Evolutionary conservation across 2,888 invertebrate genomes (phyloP).

Genomic region (Ennomos erosarius): DNA sequence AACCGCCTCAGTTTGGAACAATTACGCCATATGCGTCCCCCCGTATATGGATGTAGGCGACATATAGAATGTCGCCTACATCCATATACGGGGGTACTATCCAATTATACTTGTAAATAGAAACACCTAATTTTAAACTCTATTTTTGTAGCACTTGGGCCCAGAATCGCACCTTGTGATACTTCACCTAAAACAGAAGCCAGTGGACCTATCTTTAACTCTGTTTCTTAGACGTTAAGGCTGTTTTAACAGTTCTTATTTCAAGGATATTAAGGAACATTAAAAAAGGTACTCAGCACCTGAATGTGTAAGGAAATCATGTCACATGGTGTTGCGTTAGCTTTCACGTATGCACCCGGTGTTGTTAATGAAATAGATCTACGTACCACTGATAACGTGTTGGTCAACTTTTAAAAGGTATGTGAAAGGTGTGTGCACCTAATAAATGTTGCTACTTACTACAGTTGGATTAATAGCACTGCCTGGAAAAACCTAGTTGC

Average conservation of each 20-base stretch:
- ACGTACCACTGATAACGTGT: conserved; percentile 26
- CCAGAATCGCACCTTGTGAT: conserved; percentile 11
- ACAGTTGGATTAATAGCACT: conserved; percentile 12
- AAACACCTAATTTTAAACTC: conserved; percentile 26
- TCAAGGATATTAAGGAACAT: conserved; percentile 1
- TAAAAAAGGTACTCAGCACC: neutral
- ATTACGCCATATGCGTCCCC: conserved; percentile 54
- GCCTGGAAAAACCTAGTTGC: conserved; percentile 8
- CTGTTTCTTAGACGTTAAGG: conserved; percentile 7
- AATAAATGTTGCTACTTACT: neutral
- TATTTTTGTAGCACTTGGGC: conserved; percentile 26
- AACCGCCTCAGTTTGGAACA: conserved; percentile 41
- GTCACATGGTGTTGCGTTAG: conserved; percentile 24
- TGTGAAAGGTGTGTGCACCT: conserved; percentile 10
- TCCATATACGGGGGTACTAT: no score
- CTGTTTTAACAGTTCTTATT: conserved; percentile 14
- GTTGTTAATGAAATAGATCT: conserved; percentile 25
- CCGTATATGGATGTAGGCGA: conserved; percentile 42
- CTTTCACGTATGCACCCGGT: conserved; percentile 28
- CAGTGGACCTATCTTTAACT: conserved; percentile 9
- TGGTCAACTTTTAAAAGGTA: conserved; percentile 29
- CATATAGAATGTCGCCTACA: no score
- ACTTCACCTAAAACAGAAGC: conserved; percentile 8
- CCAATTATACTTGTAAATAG: conserved; percentile 25
- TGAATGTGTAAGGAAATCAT: conserved; percentile 8